These are phyloP conservation scores for Pocillopora grandis DNA, from an alignment of 92 coral and sea anemone species.

Conservation along the genomic window DNA sequence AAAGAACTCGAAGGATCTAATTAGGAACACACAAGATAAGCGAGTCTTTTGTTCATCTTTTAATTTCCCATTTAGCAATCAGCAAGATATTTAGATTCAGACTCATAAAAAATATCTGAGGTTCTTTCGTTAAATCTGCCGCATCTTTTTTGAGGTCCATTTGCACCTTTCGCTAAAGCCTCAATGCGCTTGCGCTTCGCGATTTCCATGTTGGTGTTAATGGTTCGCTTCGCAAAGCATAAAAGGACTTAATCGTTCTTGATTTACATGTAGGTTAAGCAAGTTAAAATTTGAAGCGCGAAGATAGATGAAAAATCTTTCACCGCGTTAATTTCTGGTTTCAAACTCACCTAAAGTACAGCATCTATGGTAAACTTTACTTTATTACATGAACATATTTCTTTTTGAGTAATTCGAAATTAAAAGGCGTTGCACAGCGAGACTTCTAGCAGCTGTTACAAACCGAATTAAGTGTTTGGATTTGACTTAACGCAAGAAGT, in stretches of 20 bases:
- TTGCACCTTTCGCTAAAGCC: not conserved
- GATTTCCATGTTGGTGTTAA: not conserved
- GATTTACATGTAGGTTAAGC: not conserved
- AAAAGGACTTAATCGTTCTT: constrained; percentile 9
- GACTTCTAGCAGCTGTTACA: not conserved
- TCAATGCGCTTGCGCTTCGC: not conserved
- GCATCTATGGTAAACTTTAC: not conserved
- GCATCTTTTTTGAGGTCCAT: not conserved
- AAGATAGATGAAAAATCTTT: not conserved
- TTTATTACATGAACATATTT: not conserved
- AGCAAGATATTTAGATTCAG: not conserved
- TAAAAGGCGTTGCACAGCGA: constrained; percentile 1
- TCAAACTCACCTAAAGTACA: not conserved
- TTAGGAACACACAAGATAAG: constrained; percentile 3
- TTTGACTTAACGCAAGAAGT: not conserved
- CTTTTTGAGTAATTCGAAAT: not conserved
- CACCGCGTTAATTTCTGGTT: not conserved
- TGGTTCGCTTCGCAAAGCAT: not conserved
- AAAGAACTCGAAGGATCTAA: constrained; percentile 18
- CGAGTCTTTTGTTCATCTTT: constrained; percentile 1
- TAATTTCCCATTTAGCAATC: constrained; percentile 5
- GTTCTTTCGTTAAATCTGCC: not conserved
- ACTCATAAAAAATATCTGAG: not conserved
- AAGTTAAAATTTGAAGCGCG: not conserved
- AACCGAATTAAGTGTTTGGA: not conserved